phyloP scores from a whole-genome alignment of 2,888 invertebrate genomes.

The Abrostola tripartita region DNA sequence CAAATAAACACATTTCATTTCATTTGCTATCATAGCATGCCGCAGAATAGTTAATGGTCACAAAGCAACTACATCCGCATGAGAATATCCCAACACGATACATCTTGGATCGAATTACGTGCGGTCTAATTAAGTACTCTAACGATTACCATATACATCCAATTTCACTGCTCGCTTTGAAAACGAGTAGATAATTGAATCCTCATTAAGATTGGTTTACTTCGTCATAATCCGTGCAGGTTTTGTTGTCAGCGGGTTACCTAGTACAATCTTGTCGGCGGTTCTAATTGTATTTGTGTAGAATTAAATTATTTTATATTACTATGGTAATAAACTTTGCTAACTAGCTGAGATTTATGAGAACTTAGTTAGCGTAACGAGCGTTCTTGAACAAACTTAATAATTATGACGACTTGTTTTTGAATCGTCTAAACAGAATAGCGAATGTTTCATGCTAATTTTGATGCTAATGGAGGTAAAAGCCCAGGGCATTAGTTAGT shows the following conservation, averaged over 20 bases:
- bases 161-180: constrained; percentile 51
- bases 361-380: constrained; percentile 20
- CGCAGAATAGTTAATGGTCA: background rate
- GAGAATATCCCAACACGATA: background rate
- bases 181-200: constrained; percentile 36
- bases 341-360: constrained; percentile 23
- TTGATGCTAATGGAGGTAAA: too few species aligned
- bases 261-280: constrained; percentile 19
- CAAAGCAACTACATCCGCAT: background rate
- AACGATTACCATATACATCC: constrained; percentile 62
- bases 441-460: background rate
- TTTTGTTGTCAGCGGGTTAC: constrained; percentile 23
- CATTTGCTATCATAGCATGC: too few species aligned
- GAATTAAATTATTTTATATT: constrained; percentile 31
- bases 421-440: background rate
- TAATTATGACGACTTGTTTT: constrained; percentile 18
- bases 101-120: background rate
- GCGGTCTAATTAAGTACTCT: constrained; percentile 14
- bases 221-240: constrained; percentile 27
- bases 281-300: constrained; percentile 23
- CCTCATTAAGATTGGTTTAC: constrained; percentile 48
- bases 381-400: constrained; percentile 12
- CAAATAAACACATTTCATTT: too few species aligned
- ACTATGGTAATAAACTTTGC: constrained; percentile 18
- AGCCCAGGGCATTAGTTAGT: too few species aligned